Evolutionary conservation across 2,113 vertebrate genomes (phyloP).

Genomic region (Gnathonemus echidnorhynchus): DNA sequence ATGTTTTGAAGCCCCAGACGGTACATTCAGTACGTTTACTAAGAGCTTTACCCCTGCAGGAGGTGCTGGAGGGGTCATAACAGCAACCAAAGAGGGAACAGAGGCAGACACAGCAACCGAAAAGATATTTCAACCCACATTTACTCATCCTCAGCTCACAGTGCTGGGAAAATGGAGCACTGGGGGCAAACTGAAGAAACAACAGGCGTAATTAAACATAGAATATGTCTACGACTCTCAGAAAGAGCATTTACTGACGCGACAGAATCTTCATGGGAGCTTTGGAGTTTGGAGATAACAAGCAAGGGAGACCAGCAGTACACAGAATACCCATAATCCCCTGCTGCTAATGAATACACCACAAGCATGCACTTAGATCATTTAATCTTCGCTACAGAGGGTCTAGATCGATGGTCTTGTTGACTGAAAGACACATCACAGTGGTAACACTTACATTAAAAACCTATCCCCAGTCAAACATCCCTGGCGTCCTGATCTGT

Average conservation of each 20-base stretch:
- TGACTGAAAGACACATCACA: background rate
- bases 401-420: background rate
- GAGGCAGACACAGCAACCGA: background rate
- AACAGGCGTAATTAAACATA: background rate
- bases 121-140: background rate
- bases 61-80: background rate
- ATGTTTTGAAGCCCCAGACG: background rate
- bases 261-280: background rate
- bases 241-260: background rate
- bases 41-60: background rate
- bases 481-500: background rate
- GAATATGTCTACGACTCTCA: background rate
- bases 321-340: background rate
- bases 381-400: background rate
- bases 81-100: background rate
- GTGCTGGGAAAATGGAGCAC: background rate
- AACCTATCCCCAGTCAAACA: background rate
- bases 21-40: background rate
- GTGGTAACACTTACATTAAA: background rate
- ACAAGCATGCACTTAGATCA: background rate
- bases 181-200: background rate
- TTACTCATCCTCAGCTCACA: background rate
- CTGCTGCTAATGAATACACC: background rate
- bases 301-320: background rate
- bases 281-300: background rate